Evolutionary conservation across 1,140 invertebrate genomes (phyloP).

Genomic region (Pantala flavescens): DNA sequence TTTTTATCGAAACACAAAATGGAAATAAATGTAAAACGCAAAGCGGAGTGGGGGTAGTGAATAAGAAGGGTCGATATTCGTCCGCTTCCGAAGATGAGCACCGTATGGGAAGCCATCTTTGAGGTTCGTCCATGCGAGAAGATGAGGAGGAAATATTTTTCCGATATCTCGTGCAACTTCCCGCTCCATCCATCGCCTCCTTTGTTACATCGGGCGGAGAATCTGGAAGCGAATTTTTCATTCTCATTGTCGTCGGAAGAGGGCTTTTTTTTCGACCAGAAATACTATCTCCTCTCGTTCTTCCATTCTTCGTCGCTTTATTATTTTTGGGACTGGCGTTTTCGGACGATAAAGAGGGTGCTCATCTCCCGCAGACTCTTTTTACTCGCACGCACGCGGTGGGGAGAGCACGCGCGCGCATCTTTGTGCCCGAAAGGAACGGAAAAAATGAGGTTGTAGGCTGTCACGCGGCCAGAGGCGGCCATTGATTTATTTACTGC

Average conservation of each 20-base stretch:
- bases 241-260: not conserved
- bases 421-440: not conserved
- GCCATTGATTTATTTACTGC: conserved; percentile 6
- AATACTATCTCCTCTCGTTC: too few species aligned
- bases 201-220: not conserved
- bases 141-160: not conserved
- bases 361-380: too few species aligned
- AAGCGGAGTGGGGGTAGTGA: not conserved
- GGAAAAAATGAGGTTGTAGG: not conserved
- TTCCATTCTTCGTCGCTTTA: too few species aligned
- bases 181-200: not conserved
- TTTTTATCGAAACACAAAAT: not conserved
- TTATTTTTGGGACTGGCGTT: too few species aligned
- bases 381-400: too few species aligned
- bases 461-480: not conserved
- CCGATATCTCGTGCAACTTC: not conserved
- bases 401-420: too few species aligned
- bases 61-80: not conserved
- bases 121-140: not conserved
- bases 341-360: too few species aligned
- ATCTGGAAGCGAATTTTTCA: not conserved
- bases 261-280: too few species aligned
- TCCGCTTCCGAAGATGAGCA: not conserved
- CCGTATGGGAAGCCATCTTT: conserved; percentile 8
- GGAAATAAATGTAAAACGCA: not conserved